Conservation (phyloP, 2,113 vertebrate species). For the Scatophagus argus region DNA sequence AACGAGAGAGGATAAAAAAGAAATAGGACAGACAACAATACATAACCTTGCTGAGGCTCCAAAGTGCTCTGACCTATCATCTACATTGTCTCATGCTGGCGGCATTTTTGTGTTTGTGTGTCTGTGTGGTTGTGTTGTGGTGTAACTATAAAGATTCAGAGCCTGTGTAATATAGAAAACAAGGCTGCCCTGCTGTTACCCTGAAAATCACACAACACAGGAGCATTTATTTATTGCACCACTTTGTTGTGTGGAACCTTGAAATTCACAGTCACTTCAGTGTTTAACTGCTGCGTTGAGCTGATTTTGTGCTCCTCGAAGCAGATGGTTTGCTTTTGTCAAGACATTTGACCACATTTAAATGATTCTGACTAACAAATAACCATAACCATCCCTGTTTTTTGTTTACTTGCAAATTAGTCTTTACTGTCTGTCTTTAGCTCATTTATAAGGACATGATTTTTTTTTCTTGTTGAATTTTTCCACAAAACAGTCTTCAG, state of each 20-base stretch:
- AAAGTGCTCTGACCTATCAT: constrained; percentile 63
- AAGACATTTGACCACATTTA: constrained; percentile 61
- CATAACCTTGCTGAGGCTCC: constrained; percentile 68
- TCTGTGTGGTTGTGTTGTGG: constrained; percentile 24
- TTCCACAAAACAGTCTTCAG: neutral
- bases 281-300: neutral
- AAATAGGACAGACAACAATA: constrained; percentile 64
- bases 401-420: constrained; percentile 76
- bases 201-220: neutral
- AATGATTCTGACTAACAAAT: constrained; percentile 81
- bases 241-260: neutral
- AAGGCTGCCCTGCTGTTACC: constrained; percentile 12
- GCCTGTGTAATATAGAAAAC: constrained; percentile 17
- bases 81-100: constrained; percentile 45
- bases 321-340: neutral
- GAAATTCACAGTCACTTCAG: neutral
- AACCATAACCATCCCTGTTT: constrained; percentile 1
- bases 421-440: neutral
- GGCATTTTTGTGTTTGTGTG: constrained; percentile 44
- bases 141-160: constrained; percentile 25
- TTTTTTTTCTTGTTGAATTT: neutral
- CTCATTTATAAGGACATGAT: neutral
- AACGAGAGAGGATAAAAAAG: constrained; percentile 54
- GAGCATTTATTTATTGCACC: neutral
- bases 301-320: neutral